Evolutionary conservation across 2,888 invertebrate species (phyloP).

Genomic region (Lymantria monacha): DNA sequence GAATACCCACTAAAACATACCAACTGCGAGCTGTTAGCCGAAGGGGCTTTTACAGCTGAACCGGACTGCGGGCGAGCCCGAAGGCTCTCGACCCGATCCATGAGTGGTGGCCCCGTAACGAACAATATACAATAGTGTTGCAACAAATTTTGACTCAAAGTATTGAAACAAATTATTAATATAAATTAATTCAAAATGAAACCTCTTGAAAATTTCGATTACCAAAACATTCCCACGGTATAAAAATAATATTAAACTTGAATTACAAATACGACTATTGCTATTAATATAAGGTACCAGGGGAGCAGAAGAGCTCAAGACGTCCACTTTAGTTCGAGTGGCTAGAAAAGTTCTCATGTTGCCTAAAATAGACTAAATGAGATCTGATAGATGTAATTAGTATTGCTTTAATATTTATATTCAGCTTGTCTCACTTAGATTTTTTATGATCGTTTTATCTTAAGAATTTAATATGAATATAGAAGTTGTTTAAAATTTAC

Average conservation of each 20-base stretch:
- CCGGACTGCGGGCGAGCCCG: too few relatives aligned
- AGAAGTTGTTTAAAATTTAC: too few relatives aligned
- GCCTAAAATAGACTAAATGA: constrained; percentile 41
- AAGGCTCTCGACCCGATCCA: too few relatives aligned
- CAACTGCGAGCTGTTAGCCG: too few relatives aligned
- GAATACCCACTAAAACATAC: too few relatives aligned
- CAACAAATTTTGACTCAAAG: too few relatives aligned
- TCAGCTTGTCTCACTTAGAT: neutral
- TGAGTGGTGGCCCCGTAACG: too few relatives aligned
- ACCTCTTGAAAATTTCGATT: constrained; percentile 20
- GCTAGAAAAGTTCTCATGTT: constrained; percentile 45
- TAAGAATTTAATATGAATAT: too few relatives aligned
- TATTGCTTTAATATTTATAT: neutral
- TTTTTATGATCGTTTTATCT: neutral
- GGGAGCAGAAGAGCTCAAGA: constrained; percentile 23
- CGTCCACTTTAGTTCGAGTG: constrained; percentile 38
- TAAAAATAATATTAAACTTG: constrained; percentile 40
- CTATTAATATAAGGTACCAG: constrained; percentile 27
- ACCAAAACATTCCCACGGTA: constrained; percentile 42
- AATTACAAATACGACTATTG: constrained; percentile 29
- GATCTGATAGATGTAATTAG: constrained; percentile 11
- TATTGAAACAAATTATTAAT: too few relatives aligned
- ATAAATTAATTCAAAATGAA: neutral
- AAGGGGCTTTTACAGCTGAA: too few relatives aligned
- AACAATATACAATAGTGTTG: too few relatives aligned